Conservation (phyloP, 1,140 invertebrate genomes). For the Zaprionus tsacasi region DNA sequence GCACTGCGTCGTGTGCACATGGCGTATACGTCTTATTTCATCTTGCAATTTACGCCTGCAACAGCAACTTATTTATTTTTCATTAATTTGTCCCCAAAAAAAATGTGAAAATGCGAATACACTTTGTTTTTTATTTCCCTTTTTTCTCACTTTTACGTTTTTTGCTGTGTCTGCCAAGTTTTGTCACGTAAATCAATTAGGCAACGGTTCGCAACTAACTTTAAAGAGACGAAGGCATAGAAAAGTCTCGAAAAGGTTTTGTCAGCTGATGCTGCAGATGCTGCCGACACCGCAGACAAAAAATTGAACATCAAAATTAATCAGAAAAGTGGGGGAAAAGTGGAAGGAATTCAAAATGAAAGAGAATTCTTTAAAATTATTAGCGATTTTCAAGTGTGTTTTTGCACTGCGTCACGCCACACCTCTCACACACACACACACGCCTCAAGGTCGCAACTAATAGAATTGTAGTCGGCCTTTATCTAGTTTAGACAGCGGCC, state of each 20-base stretch:
- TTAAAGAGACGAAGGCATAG: slow-evolving; percentile 36
- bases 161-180: slow-evolving; percentile 64
- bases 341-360: neutral
- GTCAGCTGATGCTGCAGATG: neutral
- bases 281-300: neutral
- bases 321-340: neutral
- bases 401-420: neutral
- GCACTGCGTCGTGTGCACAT: slow-evolving; percentile 48
- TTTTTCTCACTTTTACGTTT: slow-evolving; percentile 2
- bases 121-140: slow-evolving; percentile 18
- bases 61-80: slow-evolving; percentile 48
- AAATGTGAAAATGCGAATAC: slow-evolving; percentile 24
- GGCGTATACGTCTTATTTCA: slow-evolving; percentile 58
- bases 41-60: slow-evolving; percentile 41
- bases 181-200: slow-evolving; percentile 79
- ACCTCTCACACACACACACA: neutral
- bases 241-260: slow-evolving; percentile 38
- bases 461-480: slow-evolving; percentile 44
- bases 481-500: slow-evolving; percentile 17
- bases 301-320: slow-evolving; percentile 17
- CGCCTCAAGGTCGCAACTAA: slow-evolving; percentile 27
- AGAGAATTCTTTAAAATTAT: neutral
- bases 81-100: slow-evolving; percentile 33
- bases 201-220: slow-evolving; percentile 41
- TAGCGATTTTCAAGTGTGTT: slow-evolving; percentile 9